phyloP scores from a whole-genome alignment of 2,888 invertebrate species.

The Hirudinaria manillensis region DNA sequence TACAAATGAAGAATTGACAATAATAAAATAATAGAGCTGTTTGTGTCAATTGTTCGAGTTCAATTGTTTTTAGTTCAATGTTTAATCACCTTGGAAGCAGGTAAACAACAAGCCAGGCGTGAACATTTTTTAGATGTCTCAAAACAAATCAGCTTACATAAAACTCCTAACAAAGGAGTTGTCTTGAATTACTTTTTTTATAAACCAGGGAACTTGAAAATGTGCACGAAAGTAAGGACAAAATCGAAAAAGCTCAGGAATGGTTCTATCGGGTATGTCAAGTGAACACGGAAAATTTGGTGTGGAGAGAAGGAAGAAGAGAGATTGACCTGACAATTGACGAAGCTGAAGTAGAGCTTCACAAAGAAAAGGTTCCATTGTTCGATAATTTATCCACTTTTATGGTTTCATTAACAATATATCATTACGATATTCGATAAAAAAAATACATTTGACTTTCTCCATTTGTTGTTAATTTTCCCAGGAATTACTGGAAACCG shows the following conservation, averaged over 20 bases:
- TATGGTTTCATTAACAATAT: neutral
- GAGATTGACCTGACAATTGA: constrained; percentile 53
- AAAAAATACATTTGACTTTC: neutral
- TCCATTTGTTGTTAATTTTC: neutral
- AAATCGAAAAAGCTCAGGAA: constrained; percentile 22
- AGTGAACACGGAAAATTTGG: constrained; percentile 52
- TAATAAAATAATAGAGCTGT: too few relatives aligned
- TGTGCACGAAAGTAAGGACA: constrained; percentile 31
- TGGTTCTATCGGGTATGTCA: constrained; percentile 46
- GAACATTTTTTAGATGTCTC: too few relatives aligned
- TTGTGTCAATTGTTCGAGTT: too few relatives aligned
- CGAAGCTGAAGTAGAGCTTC: constrained; percentile 52
- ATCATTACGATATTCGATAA: neutral
- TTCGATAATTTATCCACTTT: neutral
- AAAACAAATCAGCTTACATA: too few relatives aligned
- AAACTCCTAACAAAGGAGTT: too few relatives aligned
- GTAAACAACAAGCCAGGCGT: too few relatives aligned
- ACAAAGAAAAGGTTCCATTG: constrained; percentile 45
- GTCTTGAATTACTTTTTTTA: neutral
- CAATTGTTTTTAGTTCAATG: too few relatives aligned
- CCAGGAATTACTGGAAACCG: constrained; percentile 15
- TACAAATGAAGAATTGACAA: too few relatives aligned
- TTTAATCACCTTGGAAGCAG: too few relatives aligned
- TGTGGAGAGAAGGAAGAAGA: constrained; percentile 51
- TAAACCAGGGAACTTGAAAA: constrained; percentile 30